These are phyloP conservation scores for Sylvia atricapilla DNA, from an alignment of 2,113 vertebrate genomes.

Conservation along the genomic window DNA sequence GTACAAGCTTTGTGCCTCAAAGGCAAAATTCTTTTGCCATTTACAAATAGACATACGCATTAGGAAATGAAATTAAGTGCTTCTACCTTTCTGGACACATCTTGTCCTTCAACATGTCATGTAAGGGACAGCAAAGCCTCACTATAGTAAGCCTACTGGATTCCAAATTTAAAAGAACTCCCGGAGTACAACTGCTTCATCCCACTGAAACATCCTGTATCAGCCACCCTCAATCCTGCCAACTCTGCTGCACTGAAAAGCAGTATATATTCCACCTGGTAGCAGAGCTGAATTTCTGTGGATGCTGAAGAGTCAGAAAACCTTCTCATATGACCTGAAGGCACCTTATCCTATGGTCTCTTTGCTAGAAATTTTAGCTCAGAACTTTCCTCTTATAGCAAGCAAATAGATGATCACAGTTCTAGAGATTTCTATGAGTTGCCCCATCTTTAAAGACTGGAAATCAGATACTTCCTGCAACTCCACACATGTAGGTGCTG, in stretches of 20 bases:
- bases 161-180: neutral
- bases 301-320: neutral
- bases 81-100: neutral
- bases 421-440: neutral
- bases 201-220: neutral
- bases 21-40: conserved; percentile 24
- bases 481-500: neutral
- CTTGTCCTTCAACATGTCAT: neutral
- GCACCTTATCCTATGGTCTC: neutral
- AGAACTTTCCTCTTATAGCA: neutral
- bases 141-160: neutral
- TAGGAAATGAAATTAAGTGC: conserved; percentile 6
- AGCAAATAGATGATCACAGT: neutral
- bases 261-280: neutral
- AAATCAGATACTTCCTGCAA: neutral
- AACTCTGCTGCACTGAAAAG: neutral
- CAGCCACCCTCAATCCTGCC: neutral
- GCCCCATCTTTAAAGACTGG: neutral
- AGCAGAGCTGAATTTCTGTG: neutral
- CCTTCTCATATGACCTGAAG: neutral
- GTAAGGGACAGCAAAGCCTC: neutral
- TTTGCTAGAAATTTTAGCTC: neutral
- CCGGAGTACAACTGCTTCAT: neutral
- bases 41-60: conserved; percentile 1
- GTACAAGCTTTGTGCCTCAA: conserved; percentile 31